Evolutionary conservation across 2,113 vertebrate genomes (phyloP), one percentile per base, ranked within the genome.

Genomic region (Notothenia coriiceps): DNA sequence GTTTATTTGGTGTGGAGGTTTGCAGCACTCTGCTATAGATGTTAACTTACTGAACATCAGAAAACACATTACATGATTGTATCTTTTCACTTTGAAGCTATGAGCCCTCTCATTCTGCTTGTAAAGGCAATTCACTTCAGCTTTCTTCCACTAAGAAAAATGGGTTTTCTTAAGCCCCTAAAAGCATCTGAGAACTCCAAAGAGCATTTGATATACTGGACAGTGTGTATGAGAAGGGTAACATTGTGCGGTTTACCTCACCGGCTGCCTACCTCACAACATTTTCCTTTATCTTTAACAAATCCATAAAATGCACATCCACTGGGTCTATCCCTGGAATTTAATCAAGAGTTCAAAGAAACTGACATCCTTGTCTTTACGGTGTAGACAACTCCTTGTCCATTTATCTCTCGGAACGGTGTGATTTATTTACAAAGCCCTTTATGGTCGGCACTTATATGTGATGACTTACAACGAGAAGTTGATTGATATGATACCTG

Each of bases 301-400:
- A 90, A 89, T 89, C 88, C 82, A 88, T 90, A 84, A 70, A 79
- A 57, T 25, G 18, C 69, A 67, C 72, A 71, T 82, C 74, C 52
- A 56, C 60, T 44, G 72, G 73, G 72, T 73, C 75, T 55, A 50
- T 73, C 57, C 51, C 50, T 33, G 60, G 68, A 65, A 83, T 87
- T 91, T 75, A 86, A 88, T 86, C 77, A 86, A 84, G 67, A 81
- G 61, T 81, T 88, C 66, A 84, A 75, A 80, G 82, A 76, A 80
- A 62, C 52, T 6, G 25, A 54, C 7, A 20, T 70, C 14, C 14
- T 25, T 66, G 67, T 51, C 61, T 72, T 63, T 72, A 55, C 57
- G 66, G 47, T 5, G 46, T 70, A 72, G 51, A 83, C 44, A 70
- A 64, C 47, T 69, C 51, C 70, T 59, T 43, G 51, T 82, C 70